Percentiles rank a stretch among this genome's conserved stretches.
Conservation (phyloP, 2,113 vertebrate species). For the Lophius piscatorius region DNA sequence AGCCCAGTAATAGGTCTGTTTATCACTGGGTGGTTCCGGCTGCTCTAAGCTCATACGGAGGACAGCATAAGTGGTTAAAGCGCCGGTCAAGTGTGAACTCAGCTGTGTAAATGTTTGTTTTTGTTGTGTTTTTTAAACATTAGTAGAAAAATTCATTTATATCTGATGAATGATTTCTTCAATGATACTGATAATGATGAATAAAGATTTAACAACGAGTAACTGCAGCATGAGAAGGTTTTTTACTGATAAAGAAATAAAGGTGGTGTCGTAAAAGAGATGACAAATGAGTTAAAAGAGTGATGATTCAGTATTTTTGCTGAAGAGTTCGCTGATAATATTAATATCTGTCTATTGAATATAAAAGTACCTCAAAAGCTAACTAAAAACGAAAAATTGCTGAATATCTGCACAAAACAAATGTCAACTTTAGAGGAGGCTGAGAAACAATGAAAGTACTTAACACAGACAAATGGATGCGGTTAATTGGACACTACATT, state of each 20-base stretch:
- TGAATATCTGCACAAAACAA: no score
- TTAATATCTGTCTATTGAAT: neutral
- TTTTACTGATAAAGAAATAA: neutral
- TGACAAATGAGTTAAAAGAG: neutral
- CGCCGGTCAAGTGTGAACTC: slow-evolving; percentile 1
- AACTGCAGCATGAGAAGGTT: neutral
- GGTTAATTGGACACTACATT: no score
- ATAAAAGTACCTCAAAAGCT: neutral
- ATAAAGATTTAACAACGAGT: slow-evolving; percentile 6
- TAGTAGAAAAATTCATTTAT: no score
- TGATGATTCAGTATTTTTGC: neutral
- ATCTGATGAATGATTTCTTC: no score
- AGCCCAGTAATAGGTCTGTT: slow-evolving; percentile 60
- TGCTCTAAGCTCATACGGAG: slow-evolving; percentile 14
- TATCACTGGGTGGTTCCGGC: slow-evolving; percentile 46
- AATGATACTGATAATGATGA: no score
- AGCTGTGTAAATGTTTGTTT: slow-evolving; percentile 18
- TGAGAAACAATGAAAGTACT: no score
- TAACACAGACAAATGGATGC: no score
- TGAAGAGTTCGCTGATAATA: neutral
- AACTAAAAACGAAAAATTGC: no score
- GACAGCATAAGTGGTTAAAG: slow-evolving; percentile 16
- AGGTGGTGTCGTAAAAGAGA: neutral
- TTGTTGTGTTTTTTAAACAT: no score
- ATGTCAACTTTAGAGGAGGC: no score